Conservation (phyloP, 2,113 vertebrate species). For the Hyperoodon ampullatus region DNA sequence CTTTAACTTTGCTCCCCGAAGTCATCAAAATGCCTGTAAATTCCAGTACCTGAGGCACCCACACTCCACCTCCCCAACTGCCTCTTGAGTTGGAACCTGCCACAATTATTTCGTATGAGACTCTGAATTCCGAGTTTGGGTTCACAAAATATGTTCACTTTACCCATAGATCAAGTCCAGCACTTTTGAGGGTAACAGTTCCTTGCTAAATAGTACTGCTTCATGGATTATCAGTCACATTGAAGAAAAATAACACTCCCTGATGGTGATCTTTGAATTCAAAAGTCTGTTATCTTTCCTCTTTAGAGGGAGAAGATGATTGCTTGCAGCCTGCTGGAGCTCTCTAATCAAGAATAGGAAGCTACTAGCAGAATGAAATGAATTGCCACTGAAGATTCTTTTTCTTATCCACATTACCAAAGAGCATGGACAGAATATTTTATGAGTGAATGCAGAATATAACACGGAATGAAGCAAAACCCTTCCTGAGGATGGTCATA, state of each 20-base stretch:
- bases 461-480: not conserved
- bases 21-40: not conserved
- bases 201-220: not conserved
- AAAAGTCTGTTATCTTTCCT: slow-evolving; percentile 7
- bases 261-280: slow-evolving; percentile 22
- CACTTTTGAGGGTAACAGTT: not conserved
- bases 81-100: not conserved
- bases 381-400: not conserved
- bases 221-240: not conserved
- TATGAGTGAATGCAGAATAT: not conserved
- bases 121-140: slow-evolving; percentile 21
- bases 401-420: not conserved
- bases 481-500: not conserved
- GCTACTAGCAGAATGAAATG: not conserved
- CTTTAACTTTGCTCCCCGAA: not conserved
- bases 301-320: slow-evolving; percentile 21
- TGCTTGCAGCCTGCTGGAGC: not conserved
- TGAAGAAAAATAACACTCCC: not conserved
- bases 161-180: not conserved
- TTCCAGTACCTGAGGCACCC: not conserved
- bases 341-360: slow-evolving; percentile 50
- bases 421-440: slow-evolving; percentile 35
- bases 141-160: not conserved
- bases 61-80: not conserved
- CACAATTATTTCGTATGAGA: not conserved